Percentiles rank a stretch among this genome's conserved stretches.
Conservation (phyloP, 2,888 invertebrate species). For the Chirona hameri region DNA sequence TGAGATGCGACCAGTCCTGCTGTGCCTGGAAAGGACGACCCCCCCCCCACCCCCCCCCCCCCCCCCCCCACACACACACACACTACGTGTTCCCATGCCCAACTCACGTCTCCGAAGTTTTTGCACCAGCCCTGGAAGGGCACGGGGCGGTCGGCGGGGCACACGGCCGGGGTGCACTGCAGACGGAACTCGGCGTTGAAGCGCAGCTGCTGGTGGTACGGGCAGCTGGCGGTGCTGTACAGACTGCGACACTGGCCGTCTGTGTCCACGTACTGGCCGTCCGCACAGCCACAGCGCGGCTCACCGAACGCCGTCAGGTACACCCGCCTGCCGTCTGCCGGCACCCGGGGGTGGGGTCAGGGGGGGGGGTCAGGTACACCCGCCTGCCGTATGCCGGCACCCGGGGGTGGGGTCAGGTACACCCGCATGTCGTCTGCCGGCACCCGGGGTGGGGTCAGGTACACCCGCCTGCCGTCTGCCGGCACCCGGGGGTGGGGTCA, state of each 20-base stretch:
- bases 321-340: constrained; percentile 34
- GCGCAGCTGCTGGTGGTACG: background rate
- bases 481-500: too few relatives aligned
- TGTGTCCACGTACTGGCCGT: constrained; percentile 33
- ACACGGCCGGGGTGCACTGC: background rate
- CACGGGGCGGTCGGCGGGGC: background rate
- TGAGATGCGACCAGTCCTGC: too few relatives aligned
- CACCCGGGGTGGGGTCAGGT: too few relatives aligned
- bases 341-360: background rate
- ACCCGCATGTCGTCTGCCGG: too few relatives aligned
- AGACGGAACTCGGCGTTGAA: constrained; percentile 2
- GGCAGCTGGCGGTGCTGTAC: background rate
- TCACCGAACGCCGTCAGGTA: constrained; percentile 39
- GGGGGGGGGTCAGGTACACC: too few relatives aligned
- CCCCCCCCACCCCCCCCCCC: too few relatives aligned
- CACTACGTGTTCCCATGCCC: too few relatives aligned
- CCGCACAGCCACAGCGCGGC: constrained; percentile 38
- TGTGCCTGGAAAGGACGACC: too few relatives aligned
- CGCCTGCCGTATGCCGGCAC: too few relatives aligned
- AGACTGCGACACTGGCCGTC: background rate
- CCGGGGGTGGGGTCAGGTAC: too few relatives aligned
- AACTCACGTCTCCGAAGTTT: background rate
- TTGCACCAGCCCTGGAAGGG: constrained; percentile 8
- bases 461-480: background rate
- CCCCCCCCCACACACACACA: too few relatives aligned